Evolutionary conservation across 2,113 vertebrate species (phyloP).

Genomic region (Cheilinus undulatus): DNA sequence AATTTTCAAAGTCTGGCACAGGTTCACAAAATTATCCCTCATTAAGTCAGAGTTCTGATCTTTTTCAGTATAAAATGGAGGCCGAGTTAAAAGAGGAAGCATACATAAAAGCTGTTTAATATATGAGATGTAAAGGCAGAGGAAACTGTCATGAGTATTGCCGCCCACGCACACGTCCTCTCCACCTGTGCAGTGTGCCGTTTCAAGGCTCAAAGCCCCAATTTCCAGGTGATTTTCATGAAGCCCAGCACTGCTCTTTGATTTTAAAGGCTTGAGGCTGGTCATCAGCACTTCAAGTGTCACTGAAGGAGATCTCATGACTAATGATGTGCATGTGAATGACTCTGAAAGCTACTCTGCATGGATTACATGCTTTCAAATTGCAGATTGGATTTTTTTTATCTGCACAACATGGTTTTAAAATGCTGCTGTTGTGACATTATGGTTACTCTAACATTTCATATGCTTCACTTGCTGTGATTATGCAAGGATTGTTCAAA

Average conservation of each 20-base stretch:
- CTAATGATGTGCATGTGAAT: slow-evolving; percentile 1
- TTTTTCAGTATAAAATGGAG: slow-evolving; percentile 13
- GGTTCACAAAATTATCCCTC: slow-evolving; percentile 4
- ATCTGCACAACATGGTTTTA: too few relatives aligned
- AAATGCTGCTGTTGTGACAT: background rate
- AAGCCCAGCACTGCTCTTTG: slow-evolving; percentile 29
- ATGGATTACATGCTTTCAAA: too few relatives aligned
- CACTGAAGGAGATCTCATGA: slow-evolving; percentile 8
- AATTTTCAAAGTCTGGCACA: slow-evolving; percentile 12
- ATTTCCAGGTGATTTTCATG: slow-evolving; percentile 55
- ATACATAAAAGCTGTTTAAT: slow-evolving; percentile 23
- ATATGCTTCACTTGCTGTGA: background rate
- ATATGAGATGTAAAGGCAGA: background rate
- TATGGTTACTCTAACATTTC: background rate
- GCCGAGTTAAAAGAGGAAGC: slow-evolving; percentile 22
- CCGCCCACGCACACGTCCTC: background rate
- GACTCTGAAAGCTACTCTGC: background rate
- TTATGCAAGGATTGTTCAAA: background rate
- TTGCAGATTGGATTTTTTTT: too few relatives aligned
- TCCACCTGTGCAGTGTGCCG: background rate
- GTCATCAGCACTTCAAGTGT: slow-evolving; percentile 40
- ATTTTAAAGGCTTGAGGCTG: slow-evolving; percentile 36
- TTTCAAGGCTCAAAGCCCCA: slow-evolving; percentile 29
- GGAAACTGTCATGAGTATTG: background rate
- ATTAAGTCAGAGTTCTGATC: background rate